phyloP scores from a whole-genome alignment of 2,888 invertebrate genomes.

The Ariolimax columbianus region DNA sequence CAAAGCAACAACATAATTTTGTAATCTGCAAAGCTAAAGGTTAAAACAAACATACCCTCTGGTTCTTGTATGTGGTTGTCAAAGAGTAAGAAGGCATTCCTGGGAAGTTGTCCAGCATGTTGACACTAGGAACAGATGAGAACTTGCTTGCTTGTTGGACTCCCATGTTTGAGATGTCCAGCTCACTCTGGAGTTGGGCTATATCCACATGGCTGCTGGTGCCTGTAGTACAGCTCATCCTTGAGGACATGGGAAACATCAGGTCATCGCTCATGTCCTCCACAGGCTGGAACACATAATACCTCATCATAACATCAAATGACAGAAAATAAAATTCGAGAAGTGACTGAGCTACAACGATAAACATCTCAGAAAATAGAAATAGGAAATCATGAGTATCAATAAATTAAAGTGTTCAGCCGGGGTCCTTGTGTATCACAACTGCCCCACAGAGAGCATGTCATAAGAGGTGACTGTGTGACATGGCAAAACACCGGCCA shows the following conservation, averaged over 20 bases:
- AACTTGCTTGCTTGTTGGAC: slow-evolving; percentile 83
- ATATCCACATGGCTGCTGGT: slow-evolving; percentile 94
- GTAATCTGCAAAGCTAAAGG: no score
- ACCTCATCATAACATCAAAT: no score
- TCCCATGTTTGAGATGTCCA: slow-evolving; percentile 63
- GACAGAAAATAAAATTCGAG: no score
- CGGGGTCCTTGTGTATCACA: no score
- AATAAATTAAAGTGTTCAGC: no score
- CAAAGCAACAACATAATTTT: no score
- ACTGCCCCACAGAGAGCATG: no score
- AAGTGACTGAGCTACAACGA: no score
- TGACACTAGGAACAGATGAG: slow-evolving; percentile 95
- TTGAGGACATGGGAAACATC: slow-evolving; percentile 97
- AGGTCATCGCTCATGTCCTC: slow-evolving; percentile 98
- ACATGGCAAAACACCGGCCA: no score
- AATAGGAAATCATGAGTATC: no score
- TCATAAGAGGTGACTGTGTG: no score
- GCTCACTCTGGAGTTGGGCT: slow-evolving; percentile 70
- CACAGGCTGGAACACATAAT: slow-evolving; percentile 86
- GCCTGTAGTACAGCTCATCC: slow-evolving; percentile 93
- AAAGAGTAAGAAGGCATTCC: slow-evolving; percentile 77
- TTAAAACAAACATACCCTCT: slow-evolving; percentile 42
- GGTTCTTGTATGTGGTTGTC: slow-evolving; percentile 87
- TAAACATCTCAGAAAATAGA: no score
- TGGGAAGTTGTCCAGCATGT: slow-evolving; percentile 89